A percentile compares a stretch with the other conserved stretches of the same genome.
Conservation (phyloP, 2,113 vertebrate genomes). For the Micronycteris hirsuta region DNA sequence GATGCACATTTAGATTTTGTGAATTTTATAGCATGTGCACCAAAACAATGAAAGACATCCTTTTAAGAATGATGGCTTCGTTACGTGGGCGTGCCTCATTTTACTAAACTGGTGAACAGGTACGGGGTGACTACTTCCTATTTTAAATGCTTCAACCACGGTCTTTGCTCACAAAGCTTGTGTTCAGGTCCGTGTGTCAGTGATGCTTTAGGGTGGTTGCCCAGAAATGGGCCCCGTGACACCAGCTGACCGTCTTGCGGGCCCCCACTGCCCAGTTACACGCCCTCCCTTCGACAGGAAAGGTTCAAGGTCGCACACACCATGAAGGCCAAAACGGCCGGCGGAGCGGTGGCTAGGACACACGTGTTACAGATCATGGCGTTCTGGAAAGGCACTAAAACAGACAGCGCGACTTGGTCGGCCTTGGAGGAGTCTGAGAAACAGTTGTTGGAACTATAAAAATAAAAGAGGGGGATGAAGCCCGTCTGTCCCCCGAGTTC, state of each 20-base stretch:
- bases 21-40: not conserved
- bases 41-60: no score
- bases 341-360: not conserved
- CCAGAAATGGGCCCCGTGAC: not conserved
- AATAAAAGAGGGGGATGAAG: no score
- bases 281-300: not conserved
- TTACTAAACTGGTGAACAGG: not conserved
- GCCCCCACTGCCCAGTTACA: not conserved
- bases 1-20: not conserved
- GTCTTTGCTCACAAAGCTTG: not conserved
- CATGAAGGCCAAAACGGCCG: not conserved
- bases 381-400: not conserved
- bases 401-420: not conserved
- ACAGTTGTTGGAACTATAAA: not conserved
- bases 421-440: not conserved
- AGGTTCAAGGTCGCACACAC: not conserved
- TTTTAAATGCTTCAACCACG: not conserved
- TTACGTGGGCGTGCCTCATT: not conserved
- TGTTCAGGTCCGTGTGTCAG: not conserved
- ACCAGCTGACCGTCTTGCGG: no score
- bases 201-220: not conserved
- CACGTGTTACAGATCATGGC: fast-evolving
- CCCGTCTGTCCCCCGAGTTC: not conserved
- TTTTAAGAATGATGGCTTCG: not conserved
- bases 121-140: not conserved